Evolutionary conservation across 1,140 invertebrate genomes (phyloP).

Genomic region (Spodoptera frugiperda): DNA sequence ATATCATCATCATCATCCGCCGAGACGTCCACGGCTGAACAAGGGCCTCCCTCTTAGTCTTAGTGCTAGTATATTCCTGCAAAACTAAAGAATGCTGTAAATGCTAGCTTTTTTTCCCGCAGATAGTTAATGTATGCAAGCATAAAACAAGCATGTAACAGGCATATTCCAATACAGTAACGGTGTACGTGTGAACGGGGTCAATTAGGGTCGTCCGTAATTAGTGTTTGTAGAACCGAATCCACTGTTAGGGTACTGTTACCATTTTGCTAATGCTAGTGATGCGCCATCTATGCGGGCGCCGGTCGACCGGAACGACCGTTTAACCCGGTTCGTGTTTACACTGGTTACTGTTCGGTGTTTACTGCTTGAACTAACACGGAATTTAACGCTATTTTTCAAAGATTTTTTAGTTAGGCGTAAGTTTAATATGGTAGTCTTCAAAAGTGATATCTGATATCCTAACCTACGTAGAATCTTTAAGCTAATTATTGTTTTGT

Average conservation of each 20-base stretch:
- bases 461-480: too few species aligned
- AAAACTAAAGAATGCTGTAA: too few species aligned
- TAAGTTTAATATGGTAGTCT: too few species aligned
- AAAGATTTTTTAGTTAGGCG: too few species aligned
- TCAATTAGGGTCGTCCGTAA: slow-evolving; percentile 46
- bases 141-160: background rate
- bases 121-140: background rate
- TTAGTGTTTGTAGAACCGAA: slow-evolving; percentile 20
- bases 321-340: background rate
- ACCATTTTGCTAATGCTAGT: slow-evolving; percentile 17
- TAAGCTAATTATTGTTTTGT: too few species aligned
- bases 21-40: too few species aligned
- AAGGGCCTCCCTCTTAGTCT: too few species aligned
- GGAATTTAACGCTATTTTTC: background rate
- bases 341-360: background rate
- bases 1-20: too few species aligned
- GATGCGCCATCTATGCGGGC: slow-evolving; percentile 4
- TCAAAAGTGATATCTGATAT: too few species aligned
- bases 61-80: too few species aligned
- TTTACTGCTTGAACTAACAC: background rate
- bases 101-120: too few species aligned
- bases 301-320: background rate
- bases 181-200: slow-evolving; percentile 42
- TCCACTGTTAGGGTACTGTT: slow-evolving; percentile 3
- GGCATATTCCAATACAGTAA: slow-evolving; percentile 31